Percentiles rank a stretch among this genome's conserved stretches.
phyloP scores from a whole-genome alignment of 2,888 invertebrate species.

The Anaspis maculata region DNA sequence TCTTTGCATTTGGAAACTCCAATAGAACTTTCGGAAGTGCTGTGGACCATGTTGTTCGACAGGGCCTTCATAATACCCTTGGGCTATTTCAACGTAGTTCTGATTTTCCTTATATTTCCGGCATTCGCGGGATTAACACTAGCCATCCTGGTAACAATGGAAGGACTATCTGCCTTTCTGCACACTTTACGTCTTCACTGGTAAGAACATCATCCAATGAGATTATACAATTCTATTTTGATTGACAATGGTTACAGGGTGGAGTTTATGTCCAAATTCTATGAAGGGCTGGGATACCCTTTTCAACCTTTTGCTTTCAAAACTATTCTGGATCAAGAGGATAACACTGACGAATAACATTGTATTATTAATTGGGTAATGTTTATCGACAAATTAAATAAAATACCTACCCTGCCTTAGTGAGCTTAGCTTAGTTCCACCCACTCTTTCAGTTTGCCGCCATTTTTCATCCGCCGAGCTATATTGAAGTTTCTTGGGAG shows the following conservation, averaged over 20 bases:
- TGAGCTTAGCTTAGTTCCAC: too few species aligned
- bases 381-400: too few species aligned
- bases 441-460: too few species aligned
- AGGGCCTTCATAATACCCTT: constrained; percentile 12
- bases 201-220: too few species aligned
- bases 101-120: constrained; percentile 59
- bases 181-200: constrained; percentile 86
- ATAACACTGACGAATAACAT: constrained; percentile 36
- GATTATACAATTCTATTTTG: background rate
- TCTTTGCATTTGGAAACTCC: too few species aligned
- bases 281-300: constrained; percentile 69
- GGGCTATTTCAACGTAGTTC: constrained; percentile 42
- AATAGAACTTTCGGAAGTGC: constrained; percentile 32
- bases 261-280: constrained; percentile 81
- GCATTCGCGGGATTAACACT: constrained; percentile 75
- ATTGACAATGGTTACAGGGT: constrained; percentile 52
- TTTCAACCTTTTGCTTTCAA: constrained; percentile 85
- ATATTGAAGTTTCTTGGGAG: too few species aligned
- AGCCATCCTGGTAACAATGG: constrained; percentile 80
- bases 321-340: constrained; percentile 54
- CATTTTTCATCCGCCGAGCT: too few species aligned
- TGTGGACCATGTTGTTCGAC: constrained; percentile 31
- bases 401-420: too few species aligned
- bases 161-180: constrained; percentile 83
- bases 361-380: too few species aligned